phyloP scores from a whole-genome alignment of 2,113 vertebrate genomes.

The Hypocryptadius cinnamomeus region DNA sequence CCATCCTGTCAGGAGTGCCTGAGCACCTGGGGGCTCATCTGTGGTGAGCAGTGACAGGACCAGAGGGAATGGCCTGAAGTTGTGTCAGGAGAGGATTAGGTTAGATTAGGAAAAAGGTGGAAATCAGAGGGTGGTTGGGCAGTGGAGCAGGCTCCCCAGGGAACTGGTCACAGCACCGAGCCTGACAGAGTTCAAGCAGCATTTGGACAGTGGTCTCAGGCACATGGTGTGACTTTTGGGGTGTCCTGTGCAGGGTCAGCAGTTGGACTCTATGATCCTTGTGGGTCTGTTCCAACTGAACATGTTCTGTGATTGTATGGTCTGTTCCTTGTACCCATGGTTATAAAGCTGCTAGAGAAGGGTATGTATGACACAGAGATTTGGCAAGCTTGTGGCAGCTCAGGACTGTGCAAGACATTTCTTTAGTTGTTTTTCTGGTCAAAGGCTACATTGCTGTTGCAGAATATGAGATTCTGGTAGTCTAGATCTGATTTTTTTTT shows the following conservation, averaged over 20 bases:
- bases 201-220: not conserved
- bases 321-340: not conserved
- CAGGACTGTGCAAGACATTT: not conserved
- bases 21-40: not conserved
- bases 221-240: not conserved
- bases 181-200: not conserved
- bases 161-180: not conserved
- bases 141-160: not conserved
- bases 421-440: not conserved
- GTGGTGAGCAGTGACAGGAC: not conserved
- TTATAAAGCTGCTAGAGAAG: not conserved
- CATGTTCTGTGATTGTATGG: not conserved
- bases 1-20: not conserved
- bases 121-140: no score
- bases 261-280: not conserved
- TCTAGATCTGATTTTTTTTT: not conserved
- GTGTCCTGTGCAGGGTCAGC: no score
- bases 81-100: not conserved
- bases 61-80: rapidly evolving
- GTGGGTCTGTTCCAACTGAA: not conserved
- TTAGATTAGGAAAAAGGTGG: not conserved
- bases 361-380: not conserved
- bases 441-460: not conserved
- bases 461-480: not conserved
- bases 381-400: not conserved